phyloP scores from a whole-genome alignment of 2,113 vertebrate genomes.

The Anas platyrhynchos region DNA sequence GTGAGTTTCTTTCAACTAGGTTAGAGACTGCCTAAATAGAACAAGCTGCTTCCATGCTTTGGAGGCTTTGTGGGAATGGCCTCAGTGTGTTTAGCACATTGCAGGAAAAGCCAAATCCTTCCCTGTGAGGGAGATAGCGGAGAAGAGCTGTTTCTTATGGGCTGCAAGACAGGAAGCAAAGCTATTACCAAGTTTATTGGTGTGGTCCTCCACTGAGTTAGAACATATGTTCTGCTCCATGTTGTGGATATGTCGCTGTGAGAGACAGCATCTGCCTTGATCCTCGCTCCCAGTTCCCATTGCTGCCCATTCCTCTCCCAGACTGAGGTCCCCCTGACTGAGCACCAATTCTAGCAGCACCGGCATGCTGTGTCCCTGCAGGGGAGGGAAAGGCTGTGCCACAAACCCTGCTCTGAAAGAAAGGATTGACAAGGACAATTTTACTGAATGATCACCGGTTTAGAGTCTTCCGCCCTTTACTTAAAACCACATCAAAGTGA shows the following conservation, averaged over 20 bases:
- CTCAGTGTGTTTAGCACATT: background rate
- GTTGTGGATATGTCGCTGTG: background rate
- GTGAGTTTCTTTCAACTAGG: background rate
- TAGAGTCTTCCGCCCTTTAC: background rate
- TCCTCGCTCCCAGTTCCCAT: rapidly evolving
- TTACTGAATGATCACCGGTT: background rate
- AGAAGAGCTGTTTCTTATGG: background rate
- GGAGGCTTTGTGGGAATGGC: background rate
- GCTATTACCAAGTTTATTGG: background rate
- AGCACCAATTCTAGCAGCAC: background rate
- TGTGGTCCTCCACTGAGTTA: background rate
- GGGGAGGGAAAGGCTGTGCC: background rate
- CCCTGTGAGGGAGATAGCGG: background rate
- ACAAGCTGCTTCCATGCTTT: background rate
- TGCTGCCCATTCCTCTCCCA: background rate
- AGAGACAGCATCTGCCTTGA: background rate
- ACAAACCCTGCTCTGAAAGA: background rate
- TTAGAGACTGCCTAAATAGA: background rate
- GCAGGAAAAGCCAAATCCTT: background rate
- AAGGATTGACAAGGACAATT: background rate
- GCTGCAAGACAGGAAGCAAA: background rate
- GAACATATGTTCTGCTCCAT: background rate
- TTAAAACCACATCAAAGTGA: background rate
- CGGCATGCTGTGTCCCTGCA: background rate
- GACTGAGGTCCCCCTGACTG: rapidly evolving